Percentiles rank a stretch among this genome's conserved stretches.
These are phyloP conservation scores for Nothobranchius furzeri DNA, from an alignment of 2,113 vertebrate genomes.

Conservation along the genomic window DNA sequence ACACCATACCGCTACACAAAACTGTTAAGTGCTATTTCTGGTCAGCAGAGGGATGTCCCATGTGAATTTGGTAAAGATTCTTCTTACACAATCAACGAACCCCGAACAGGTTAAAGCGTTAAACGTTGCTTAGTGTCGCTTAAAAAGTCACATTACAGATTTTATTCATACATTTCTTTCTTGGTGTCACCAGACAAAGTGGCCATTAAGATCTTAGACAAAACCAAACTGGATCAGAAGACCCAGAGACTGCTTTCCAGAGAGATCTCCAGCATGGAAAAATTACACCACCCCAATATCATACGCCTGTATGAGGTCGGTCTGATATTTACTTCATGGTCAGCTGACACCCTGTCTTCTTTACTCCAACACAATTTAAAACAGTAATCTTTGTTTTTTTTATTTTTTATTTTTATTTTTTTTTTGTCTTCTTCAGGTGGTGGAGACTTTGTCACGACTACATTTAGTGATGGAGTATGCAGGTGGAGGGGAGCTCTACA, in stretches of 20 bases:
- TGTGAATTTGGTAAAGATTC: no score
- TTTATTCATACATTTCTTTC: neutral
- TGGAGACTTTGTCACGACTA: slow-evolving; percentile 92
- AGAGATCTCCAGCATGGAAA: slow-evolving; percentile 98
- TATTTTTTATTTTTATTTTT: neutral
- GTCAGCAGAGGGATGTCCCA: no score
- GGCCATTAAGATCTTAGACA: slow-evolving; percentile 98
- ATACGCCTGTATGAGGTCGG: slow-evolving; percentile 92
- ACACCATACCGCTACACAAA: no score
- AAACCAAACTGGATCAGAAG: slow-evolving; percentile 95
- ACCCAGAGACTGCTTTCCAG: slow-evolving; percentile 91
- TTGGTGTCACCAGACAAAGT: slow-evolving; percentile 87
- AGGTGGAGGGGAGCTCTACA: slow-evolving; percentile 93
- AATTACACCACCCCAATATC: slow-evolving; percentile 94
- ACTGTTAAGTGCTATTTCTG: no score
- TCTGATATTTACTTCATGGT: neutral
- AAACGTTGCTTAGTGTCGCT: no score
- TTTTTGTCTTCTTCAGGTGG: slow-evolving; percentile 72
- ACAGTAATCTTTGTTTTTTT: no score
- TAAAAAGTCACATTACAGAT: no score
- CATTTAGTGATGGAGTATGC: slow-evolving; percentile 97
- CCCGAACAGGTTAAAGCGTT: no score
- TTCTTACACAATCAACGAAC: no score
- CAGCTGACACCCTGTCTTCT: neutral
- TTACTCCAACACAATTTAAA: neutral